A percentile compares a stretch with the other conserved stretches of the same genome.
These are phyloP conservation scores for Nebria brevicollis DNA, from an alignment of 2,888 invertebrate species.

Conservation along the genomic window DNA sequence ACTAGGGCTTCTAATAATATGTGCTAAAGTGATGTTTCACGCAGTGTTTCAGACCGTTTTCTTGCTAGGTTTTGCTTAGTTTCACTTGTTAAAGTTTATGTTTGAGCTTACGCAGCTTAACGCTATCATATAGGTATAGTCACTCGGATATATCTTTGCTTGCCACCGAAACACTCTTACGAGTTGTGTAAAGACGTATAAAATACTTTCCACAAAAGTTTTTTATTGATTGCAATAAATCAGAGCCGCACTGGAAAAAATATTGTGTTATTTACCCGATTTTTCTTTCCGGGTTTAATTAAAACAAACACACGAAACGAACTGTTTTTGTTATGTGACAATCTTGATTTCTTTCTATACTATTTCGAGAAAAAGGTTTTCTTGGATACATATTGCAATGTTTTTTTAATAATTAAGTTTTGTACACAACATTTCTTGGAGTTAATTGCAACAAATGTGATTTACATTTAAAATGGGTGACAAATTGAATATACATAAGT, in stretches of 20 bases:
- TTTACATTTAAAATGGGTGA: neutral
- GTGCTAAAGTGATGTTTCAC: too few relatives aligned
- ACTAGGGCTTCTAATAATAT: neutral
- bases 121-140: neutral
- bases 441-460: too few relatives aligned
- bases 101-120: neutral
- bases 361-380: neutral
- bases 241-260: neutral
- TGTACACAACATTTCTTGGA: too few relatives aligned
- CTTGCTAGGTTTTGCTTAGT: neutral
- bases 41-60: neutral
- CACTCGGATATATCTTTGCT: neutral
- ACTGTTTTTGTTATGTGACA: neutral
- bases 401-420: too few relatives aligned
- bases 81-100: neutral
- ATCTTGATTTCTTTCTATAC: constrained; percentile 5
- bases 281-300: neutral
- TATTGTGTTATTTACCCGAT: neutral
- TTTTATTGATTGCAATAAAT: neutral
- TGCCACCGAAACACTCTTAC: neutral
- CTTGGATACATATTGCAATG: too few relatives aligned
- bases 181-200: neutral
- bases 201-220: neutral
- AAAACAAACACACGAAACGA: neutral
- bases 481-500: neutral